phyloP scores from a whole-genome alignment of 2,113 vertebrate species.

The Microtus ochrogaster region DNA sequence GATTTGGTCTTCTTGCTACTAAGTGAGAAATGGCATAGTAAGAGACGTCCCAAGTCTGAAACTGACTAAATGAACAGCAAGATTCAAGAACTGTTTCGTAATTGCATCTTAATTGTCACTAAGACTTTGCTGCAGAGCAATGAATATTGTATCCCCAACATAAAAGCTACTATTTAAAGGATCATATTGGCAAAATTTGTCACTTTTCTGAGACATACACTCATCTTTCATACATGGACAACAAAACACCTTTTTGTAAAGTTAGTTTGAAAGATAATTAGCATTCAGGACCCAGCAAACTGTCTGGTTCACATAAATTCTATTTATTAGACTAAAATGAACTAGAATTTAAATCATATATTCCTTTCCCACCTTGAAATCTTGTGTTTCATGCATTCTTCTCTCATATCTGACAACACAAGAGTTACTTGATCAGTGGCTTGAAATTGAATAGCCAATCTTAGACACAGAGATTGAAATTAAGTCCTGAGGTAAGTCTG shows the following conservation, averaged over 20 bases:
- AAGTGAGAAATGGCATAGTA: neutral
- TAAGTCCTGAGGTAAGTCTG: neutral
- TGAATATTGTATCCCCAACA: neutral
- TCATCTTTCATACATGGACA: neutral
- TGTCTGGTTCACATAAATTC: neutral
- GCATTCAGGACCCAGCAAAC: neutral
- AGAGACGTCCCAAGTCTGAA: neutral
- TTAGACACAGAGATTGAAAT: neutral
- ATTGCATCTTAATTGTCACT: neutral
- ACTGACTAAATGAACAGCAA: neutral
- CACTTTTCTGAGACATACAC: conserved; percentile 1
- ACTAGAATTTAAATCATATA: neutral
- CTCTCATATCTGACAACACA: neutral
- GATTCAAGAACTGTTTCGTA: neutral
- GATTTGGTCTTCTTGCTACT: neutral
- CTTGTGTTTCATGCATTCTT: neutral
- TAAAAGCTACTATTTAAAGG: conserved; percentile 16
- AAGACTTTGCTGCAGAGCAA: neutral
- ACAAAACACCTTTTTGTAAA: neutral
- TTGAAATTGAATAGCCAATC: neutral
- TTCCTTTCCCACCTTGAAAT: neutral
- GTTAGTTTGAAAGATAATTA: conserved; percentile 40
- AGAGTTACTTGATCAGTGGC: neutral
- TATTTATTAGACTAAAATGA: conserved; percentile 20
- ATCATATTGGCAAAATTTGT: neutral